Evolutionary conservation across 2,888 invertebrate species (phyloP).

Genomic region (Acanthosepion esculentum): DNA sequence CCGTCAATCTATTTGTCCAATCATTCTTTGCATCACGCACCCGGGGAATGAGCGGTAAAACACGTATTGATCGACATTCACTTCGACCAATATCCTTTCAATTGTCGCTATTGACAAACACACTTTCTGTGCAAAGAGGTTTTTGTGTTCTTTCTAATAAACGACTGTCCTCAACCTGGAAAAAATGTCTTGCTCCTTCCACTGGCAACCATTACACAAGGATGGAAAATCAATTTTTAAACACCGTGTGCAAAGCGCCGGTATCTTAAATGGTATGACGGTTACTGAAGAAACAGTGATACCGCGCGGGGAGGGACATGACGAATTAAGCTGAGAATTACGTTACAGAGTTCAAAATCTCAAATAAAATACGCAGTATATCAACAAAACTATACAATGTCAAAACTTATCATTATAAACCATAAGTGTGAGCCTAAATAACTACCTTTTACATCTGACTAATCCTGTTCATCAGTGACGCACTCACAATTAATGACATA

Average conservation of each 20-base stretch:
- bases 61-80: background rate
- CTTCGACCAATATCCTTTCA: background rate
- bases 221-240: background rate
- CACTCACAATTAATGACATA: no score
- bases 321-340: no score
- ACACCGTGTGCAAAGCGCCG: background rate
- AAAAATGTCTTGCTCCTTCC: background rate
- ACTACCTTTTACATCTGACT: no score
- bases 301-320: no score
- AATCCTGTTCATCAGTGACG: no score
- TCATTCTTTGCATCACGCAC: background rate
- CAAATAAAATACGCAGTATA: no score
- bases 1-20: background rate
- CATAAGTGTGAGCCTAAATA: no score
- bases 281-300: no score
- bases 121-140: background rate
- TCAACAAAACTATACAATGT: no score
- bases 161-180: background rate
- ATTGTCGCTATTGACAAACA: slow-evolving; percentile 8
- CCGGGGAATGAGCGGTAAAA: background rate
- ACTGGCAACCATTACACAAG: background rate
- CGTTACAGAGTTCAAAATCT: no score
- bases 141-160: background rate
- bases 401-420: no score
- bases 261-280: background rate